Evolutionary conservation across 2,888 invertebrate species (phyloP), one percentile per base, ranked within the genome.

Genomic region (Flexamia atlantica): DNA sequence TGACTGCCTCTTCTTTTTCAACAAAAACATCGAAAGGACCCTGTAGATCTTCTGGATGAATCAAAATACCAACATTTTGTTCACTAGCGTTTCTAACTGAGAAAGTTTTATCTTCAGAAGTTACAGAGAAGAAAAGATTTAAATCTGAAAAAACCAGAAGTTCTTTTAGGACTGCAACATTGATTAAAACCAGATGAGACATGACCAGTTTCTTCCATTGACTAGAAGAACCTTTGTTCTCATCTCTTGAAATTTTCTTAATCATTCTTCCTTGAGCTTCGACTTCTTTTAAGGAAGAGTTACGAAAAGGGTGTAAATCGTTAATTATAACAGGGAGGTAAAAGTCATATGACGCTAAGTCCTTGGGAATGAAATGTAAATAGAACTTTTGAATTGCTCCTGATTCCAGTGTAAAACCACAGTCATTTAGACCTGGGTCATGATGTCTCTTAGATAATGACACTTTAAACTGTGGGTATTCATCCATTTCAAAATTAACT

Each of bases 291-390:
- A 0, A 14, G 28, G 4, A 28, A 14, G 46, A 46, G 25, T 46
- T 46, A 3, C 17, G 23, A 20, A 12, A 12, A 14, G 20, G 2
- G n/a, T 3, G 2, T 46, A 46, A 17, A 23, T 14, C 30, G 87
- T 94, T 94, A 25, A 94, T 89, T 87, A 92, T 90, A 84, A 93
- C 91, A 0, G 94, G 94, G 81, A 94, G 89, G 86, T 90, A 92
- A 88, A 93, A 92, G 80, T 92, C 91, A 87, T 92, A 93, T 85
- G 92, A 92, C 85, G 90, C 89, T 0, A 91, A 87, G 82, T 91
- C 90, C 12, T 88, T 86, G 0, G 92, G 91, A 57, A 86, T 85
- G 83, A 91, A 91, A 85, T 91, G 90, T 3, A 92, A 84, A 85
- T 88, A 90, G 12, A 92, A 87, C 1, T 88, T 87, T 74, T 87